These are phyloP conservation scores for Blennius ocellaris DNA, from an alignment of 2,113 vertebrate species.

Conservation along the genomic window DNA sequence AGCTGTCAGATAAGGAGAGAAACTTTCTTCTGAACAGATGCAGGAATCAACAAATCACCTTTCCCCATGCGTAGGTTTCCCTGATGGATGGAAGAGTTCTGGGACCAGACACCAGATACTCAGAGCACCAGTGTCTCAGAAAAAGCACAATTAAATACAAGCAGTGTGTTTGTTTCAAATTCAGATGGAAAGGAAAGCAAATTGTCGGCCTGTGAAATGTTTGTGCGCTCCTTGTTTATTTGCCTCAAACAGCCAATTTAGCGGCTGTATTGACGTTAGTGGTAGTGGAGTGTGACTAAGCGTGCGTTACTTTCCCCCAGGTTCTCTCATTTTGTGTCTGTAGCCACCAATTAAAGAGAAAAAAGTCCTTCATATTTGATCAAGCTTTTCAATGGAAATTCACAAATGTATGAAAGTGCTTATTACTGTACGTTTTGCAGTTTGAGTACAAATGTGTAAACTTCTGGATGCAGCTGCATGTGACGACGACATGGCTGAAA, in stretches of 20 bases:
- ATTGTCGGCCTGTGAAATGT: conserved; percentile 6
- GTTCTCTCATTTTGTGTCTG: neutral
- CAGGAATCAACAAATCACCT: neutral
- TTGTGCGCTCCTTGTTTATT: conserved; percentile 17
- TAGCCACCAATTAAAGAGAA: neutral
- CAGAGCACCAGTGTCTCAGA: neutral
- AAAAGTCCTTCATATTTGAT: neutral
- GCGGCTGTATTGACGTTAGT: neutral
- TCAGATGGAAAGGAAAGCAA: neutral
- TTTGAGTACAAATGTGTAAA: no score
- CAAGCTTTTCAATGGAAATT: neutral
- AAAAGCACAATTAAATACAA: conserved; percentile 14
- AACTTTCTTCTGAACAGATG: neutral
- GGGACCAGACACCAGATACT: neutral
- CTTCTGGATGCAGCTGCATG: no score
- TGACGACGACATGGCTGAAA: no score
- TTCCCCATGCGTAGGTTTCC: neutral
- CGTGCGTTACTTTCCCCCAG: neutral
- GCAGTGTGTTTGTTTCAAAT: neutral
- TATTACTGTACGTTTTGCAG: no score
- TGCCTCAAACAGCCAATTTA: conserved; percentile 18
- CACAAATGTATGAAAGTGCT: neutral
- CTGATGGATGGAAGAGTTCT: neutral
- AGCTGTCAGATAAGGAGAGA: no score
- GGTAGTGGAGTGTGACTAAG: neutral